Conservation (phyloP, 1,140 invertebrate species). For the Metaphire vulgaris region DNA sequence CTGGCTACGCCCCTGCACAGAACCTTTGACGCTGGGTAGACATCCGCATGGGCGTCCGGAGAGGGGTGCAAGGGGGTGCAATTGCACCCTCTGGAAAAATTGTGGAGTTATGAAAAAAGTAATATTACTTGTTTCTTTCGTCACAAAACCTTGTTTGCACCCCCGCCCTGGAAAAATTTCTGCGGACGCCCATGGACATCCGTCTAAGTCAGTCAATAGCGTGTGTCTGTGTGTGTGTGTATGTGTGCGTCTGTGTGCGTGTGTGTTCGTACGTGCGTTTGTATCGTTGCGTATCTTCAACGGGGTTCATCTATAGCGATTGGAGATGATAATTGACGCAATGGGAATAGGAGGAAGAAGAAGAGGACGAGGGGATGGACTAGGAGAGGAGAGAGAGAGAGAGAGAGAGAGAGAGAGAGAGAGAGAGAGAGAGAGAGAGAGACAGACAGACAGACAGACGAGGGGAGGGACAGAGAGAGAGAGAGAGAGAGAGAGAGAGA, state of each 20-base stretch:
- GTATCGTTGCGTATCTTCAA: neutral
- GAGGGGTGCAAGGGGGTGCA: too few species aligned
- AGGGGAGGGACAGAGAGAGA: neutral
- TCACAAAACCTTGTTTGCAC: neutral
- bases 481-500: neutral
- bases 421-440: neutral
- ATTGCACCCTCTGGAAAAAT: too few species aligned
- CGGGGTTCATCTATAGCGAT: neutral
- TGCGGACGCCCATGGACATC: neutral
- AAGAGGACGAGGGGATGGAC: neutral
- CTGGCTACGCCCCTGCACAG: too few species aligned
- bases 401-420: constrained; percentile 1
- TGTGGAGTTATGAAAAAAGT: too few species aligned
- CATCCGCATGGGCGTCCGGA: too few species aligned
- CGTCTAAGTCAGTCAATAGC: neutral
- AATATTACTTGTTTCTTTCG: too few species aligned
- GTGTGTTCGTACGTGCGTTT: neutral
- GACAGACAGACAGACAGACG: neutral
- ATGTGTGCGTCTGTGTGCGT: neutral
- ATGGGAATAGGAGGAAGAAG: neutral
- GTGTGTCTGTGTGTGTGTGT: neutral
- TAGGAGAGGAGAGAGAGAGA: neutral
- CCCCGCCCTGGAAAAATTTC: neutral
- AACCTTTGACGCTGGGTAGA: too few species aligned
- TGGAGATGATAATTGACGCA: too few species aligned